Percentiles rank a stretch among this genome's conserved stretches.
phyloP scores from a whole-genome alignment of 2,113 vertebrate genomes.

The Patagioenas fasciata region DNA sequence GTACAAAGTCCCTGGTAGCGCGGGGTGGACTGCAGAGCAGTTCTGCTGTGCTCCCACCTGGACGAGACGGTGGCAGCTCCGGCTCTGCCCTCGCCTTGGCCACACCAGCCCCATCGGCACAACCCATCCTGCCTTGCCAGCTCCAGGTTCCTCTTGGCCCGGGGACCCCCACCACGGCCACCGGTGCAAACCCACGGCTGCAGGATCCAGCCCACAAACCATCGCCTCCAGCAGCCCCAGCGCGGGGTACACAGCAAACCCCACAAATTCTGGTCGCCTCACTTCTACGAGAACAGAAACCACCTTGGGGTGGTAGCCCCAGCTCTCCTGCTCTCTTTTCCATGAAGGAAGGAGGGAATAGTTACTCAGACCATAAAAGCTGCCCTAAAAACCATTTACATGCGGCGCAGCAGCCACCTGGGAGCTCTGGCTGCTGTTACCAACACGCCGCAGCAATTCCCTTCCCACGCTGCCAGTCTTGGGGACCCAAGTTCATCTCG shows the following conservation, averaged over 20 bases:
- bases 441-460: background rate
- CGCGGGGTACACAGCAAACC: accelerated
- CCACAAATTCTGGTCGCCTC: background rate
- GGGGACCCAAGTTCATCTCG: background rate
- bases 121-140: background rate
- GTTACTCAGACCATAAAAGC: background rate
- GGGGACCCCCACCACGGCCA: accelerated
- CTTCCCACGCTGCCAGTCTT: background rate
- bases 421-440: background rate
- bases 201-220: background rate
- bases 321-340: background rate
- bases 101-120: background rate
- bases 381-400: background rate
- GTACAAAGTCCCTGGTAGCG: background rate
- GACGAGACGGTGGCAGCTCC: background rate
- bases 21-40: background rate
- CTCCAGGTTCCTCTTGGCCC: background rate
- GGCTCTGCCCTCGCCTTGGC: background rate
- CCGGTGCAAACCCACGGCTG: background rate
- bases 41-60: background rate
- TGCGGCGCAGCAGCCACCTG: accelerated
- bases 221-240: accelerated
- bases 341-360: background rate
- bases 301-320: background rate
- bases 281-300: background rate